A percentile compares a stretch with the other conserved stretches of the same genome.
Conservation (phyloP, 2,888 invertebrate genomes). For the Argynnis bischoffii region DNA sequence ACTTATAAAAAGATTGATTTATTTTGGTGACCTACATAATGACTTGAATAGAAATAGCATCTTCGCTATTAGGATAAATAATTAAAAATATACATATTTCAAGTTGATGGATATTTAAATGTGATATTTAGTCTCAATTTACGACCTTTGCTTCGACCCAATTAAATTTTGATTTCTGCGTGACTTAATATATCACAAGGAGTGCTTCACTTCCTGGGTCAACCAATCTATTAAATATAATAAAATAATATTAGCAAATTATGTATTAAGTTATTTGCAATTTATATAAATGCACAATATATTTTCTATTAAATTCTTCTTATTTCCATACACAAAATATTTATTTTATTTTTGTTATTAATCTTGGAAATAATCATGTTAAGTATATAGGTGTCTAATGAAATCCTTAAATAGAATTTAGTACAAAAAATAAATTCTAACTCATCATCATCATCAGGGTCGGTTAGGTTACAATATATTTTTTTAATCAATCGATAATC, state of each 20-base stretch:
- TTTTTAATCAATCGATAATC: too few relatives aligned
- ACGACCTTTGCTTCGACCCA: slow-evolving; percentile 19
- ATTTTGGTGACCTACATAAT: slow-evolving; percentile 23
- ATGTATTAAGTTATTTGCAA: too few relatives aligned
- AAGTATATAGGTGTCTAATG: too few relatives aligned
- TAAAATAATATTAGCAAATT: too few relatives aligned
- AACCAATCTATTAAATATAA: not conserved
- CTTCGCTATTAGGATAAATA: slow-evolving; percentile 12
- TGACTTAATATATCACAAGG: slow-evolving; percentile 12
- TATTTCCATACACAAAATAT: too few relatives aligned
- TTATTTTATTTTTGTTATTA: not conserved
- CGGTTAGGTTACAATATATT: too few relatives aligned
- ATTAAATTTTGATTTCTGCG: slow-evolving; percentile 18
- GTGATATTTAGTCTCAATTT: slow-evolving; percentile 25
- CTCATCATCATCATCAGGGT: too few relatives aligned
- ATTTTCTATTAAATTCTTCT: too few relatives aligned
- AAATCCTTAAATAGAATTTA: too few relatives aligned
- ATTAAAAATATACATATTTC: slow-evolving; percentile 17
- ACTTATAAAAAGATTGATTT: not conserved
- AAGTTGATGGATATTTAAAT: slow-evolving; percentile 28
- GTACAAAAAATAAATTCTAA: too few relatives aligned
- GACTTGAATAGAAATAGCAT: slow-evolving; percentile 20
- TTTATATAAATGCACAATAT: too few relatives aligned
- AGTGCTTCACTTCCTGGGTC: slow-evolving; percentile 23
- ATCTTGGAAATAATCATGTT: not conserved